phyloP scores from a whole-genome alignment of 2,797 vertebrate genomes.

The Acipenser ruthenus region DNA sequence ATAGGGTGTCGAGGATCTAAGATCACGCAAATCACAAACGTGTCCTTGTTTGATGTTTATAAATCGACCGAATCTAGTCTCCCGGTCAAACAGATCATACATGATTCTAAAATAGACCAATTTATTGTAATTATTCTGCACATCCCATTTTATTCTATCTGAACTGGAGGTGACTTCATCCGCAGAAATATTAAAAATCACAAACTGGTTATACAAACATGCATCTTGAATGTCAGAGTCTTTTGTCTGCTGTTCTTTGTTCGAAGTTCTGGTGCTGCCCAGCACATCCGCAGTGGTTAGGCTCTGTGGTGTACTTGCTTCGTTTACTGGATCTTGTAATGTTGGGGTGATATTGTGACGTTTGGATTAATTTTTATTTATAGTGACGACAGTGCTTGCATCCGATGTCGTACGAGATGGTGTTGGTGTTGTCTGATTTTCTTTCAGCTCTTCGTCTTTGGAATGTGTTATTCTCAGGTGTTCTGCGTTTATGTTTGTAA shows the following conservation, averaged over 20 bases:
- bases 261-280: slow-evolving; percentile 3
- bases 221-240: slow-evolving; percentile 13
- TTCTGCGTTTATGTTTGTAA: slow-evolving; percentile 15
- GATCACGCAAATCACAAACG: slow-evolving; percentile 9
- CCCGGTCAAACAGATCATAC: slow-evolving; percentile 15
- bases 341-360: slow-evolving; percentile 6
- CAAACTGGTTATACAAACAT: slow-evolving; percentile 18
- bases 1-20: slow-evolving; percentile 12
- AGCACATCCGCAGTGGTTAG: neutral
- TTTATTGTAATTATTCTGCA: neutral
- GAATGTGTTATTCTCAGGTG: slow-evolving; percentile 19
- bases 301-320: neutral
- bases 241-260: slow-evolving; percentile 5
- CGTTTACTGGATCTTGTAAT: slow-evolving; percentile 12
- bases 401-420: slow-evolving; percentile 14
- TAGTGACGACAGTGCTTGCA: slow-evolving; percentile 3
- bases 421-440: neutral
- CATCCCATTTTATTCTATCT: slow-evolving; percentile 11
- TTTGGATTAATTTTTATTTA: slow-evolving; percentile 18
- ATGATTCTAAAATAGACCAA: slow-evolving; percentile 18
- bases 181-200: slow-evolving; percentile 18
- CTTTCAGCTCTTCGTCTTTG: slow-evolving; percentile 20
- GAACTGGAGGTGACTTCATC: slow-evolving; percentile 17
- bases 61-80: slow-evolving; percentile 17
- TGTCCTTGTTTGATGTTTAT: slow-evolving; percentile 18